phyloP scores from a whole-genome alignment of 2,113 vertebrate species.

The Rhineura floridana region DNA sequence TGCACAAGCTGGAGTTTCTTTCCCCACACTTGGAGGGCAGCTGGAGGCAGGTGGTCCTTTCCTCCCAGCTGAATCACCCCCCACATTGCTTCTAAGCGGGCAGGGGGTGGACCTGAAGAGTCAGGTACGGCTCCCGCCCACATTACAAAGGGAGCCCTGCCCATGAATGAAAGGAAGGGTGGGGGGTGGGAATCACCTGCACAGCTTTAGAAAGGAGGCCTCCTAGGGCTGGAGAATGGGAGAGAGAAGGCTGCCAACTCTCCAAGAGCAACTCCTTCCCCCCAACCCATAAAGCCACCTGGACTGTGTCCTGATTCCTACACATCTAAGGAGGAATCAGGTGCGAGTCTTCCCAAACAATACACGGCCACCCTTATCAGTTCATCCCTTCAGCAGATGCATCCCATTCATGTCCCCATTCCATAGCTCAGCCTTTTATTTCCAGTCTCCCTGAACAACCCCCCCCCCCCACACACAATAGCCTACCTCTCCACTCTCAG shows the following conservation, averaged over 20 bases:
- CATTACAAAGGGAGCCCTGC: neutral
- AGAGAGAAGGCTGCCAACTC: neutral
- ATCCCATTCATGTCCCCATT: neutral
- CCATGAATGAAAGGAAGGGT: neutral
- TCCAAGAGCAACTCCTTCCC: too few species aligned
- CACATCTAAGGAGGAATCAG: neutral
- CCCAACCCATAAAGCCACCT: too few species aligned
- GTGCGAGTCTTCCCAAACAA: neutral
- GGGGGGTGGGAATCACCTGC: neutral
- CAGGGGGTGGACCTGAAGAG: too few species aligned
- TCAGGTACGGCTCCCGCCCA: neutral
- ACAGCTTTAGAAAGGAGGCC: neutral
- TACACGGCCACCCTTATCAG: neutral
- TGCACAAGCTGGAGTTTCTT: too few species aligned
- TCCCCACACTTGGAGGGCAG: too few species aligned
- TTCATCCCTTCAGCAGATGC: neutral
- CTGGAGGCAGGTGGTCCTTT: neutral
- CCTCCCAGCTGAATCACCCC: too few species aligned
- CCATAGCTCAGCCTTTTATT: neutral
- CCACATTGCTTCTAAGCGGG: too few species aligned
- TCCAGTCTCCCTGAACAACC: neutral
- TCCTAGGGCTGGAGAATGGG: neutral
- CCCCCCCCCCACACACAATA: neutral
- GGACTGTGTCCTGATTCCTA: neutral
- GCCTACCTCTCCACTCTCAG: neutral